These are phyloP conservation scores for Heteromurus nitidus DNA, from an alignment of 2,888 invertebrate species.

Conservation along the genomic window DNA sequence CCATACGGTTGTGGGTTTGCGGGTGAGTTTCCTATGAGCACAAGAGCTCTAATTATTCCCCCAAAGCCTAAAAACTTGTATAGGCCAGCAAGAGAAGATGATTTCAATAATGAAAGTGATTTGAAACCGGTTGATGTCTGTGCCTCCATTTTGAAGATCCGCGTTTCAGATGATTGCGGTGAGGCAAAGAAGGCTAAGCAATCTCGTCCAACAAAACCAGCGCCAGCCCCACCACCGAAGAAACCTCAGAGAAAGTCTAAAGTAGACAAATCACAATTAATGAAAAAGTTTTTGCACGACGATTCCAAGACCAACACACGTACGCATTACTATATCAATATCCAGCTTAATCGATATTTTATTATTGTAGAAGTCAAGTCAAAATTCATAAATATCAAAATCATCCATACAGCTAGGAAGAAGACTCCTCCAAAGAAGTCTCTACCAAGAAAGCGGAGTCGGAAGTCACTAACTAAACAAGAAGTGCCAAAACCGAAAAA, in stretches of 20 bases:
- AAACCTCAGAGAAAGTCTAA: constrained; percentile 7
- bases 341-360: no score
- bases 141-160: constrained; percentile 25
- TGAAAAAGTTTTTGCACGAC: constrained; percentile 17
- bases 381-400: no score
- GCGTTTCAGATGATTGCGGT: background rate
- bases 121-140: constrained; percentile 1
- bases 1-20: constrained; percentile 15
- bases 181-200: background rate
- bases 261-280: constrained; percentile 19
- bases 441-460: background rate
- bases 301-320: background rate
- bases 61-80: constrained; percentile 6
- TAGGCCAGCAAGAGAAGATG: constrained; percentile 18
- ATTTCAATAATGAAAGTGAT: background rate
- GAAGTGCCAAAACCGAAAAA: constrained; percentile 10
- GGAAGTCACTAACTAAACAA: no score
- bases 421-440: no score
- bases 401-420: background rate
- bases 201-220: background rate
- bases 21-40: constrained; percentile 14
- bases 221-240: background rate
- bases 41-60: constrained; percentile 29
- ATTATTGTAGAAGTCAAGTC: background rate
- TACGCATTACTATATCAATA: background rate